Conservation (phyloP, 2,888 invertebrate species). For the Pelosia muscerda region DNA sequence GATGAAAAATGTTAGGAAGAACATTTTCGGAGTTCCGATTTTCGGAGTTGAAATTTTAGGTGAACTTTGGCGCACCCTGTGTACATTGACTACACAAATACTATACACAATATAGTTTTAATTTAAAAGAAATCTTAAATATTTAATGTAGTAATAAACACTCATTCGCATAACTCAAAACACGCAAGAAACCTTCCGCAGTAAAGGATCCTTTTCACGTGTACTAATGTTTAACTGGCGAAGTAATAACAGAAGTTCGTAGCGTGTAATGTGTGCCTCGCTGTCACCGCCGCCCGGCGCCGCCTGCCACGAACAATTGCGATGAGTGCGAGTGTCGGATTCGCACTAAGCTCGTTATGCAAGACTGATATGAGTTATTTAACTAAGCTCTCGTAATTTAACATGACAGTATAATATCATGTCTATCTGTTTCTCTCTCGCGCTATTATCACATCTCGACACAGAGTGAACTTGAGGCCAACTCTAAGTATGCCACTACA, state of each 20-base stretch:
- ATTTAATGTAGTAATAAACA: not conserved
- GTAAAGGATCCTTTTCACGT: not conserved
- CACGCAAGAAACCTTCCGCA: not conserved
- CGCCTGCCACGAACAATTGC: not conserved
- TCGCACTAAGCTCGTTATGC: not conserved
- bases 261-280: not conserved
- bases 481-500: not conserved
- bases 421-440: not conserved
- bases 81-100: too few relatives aligned
- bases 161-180: not conserved
- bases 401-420: not conserved
- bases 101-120: too few relatives aligned
- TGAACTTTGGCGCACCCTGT: too few relatives aligned
- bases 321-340: not conserved
- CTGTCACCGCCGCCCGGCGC: not conserved
- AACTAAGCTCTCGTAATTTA: not conserved
- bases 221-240: not conserved
- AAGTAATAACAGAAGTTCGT: not conserved
- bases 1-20: too few relatives aligned
- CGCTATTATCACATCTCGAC: not conserved
- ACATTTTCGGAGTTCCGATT: too few relatives aligned
- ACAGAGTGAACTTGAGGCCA: not conserved
- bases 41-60: too few relatives aligned
- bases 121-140: not conserved
- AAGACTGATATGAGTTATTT: constrained; percentile 3